Base-by-base conservation (phyloP, 2,113 vertebrate species). In the Etheostoma cragini region DNA sequence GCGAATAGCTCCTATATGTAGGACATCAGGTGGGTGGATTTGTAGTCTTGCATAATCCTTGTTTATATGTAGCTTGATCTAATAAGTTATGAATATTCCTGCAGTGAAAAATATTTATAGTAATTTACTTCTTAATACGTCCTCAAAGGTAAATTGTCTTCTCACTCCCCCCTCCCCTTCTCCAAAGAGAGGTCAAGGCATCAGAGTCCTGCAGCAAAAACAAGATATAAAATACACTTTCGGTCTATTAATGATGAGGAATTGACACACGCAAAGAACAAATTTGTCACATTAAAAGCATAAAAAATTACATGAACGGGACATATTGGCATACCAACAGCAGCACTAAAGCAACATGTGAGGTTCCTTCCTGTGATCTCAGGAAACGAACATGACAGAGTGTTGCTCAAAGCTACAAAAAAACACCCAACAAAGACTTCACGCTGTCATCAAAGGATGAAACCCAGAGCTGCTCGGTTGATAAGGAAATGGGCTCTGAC, bases 11-110 rank as follows among this genome's bases (percentile, higher is more conserved):
- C 66, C 62, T 76, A 73, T 84, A 82, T 86, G 83, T 77, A 74
- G 81, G 78, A 71, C 80, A 64, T 68, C 42, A 81, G 70, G 91
- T 92, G 84, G 88, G 88, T 61, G 88, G 82, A 70, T 69, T 58
- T 22, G 38, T 56, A 30, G 71, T 53, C 53, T 82, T 88, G 35
- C 54, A 68, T 74, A 86, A 87, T 52, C 52, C 49, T 66, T 82
- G 61, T 73, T 90, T 81, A 66, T 68, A 45, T 78, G 47, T 65
- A 26, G 65, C 14, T 52, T 66, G 13, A 79, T 83, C 60, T 67
- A 83, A 73, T 83, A 78, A 75, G 19, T 81, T 60, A 46, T 53
- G 65, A 83, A 82, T 38, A 77, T 79, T 83, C 35, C 47, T 80
- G 54, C 53, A 12, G 10, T 78, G 69, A 68, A 30, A 2, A 30